Evolutionary conservation across 2,113 vertebrate species (phyloP).

Genomic region (Albula glossodonta): DNA sequence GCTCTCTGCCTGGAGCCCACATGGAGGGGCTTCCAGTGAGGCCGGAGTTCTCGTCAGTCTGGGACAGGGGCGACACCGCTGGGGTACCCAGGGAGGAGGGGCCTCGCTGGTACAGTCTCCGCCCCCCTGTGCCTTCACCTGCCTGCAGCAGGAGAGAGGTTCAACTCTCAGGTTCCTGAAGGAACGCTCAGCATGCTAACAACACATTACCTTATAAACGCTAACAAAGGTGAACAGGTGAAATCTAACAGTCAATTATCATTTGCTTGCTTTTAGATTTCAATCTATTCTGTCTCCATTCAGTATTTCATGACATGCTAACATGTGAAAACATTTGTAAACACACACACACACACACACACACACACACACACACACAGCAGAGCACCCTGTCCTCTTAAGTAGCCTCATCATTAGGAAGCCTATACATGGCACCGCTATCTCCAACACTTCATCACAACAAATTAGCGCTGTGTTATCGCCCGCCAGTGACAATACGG

Average conservation of each 20-base stretch:
- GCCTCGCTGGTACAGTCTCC: slow-evolving; percentile 18
- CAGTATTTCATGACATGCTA: neutral
- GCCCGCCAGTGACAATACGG: slow-evolving; percentile 30
- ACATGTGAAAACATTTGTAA: too few species aligned
- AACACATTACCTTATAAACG: neutral
- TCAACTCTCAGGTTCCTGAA: neutral
- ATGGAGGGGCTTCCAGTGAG: neutral
- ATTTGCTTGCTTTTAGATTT: neutral
- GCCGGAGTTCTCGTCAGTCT: neutral
- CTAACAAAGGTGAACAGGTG: neutral
- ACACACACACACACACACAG: neutral
- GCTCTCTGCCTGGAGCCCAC: neutral
- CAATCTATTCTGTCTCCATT: neutral
- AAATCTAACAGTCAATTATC: neutral
- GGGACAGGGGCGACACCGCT: neutral
- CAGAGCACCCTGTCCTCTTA: neutral
- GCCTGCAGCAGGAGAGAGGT: neutral
- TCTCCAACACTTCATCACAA: slow-evolving; percentile 26
- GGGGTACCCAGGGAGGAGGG: neutral
- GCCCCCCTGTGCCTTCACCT: neutral
- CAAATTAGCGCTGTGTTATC: slow-evolving; percentile 37
- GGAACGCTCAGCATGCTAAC: neutral
- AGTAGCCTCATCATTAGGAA: neutral
- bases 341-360: neutral
- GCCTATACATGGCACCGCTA: slow-evolving; percentile 11